A percentile compares a stretch with the other conserved stretches of the same genome.
phyloP scores from a whole-genome alignment of 1,140 invertebrate species.

The Lycorma delicatula region DNA sequence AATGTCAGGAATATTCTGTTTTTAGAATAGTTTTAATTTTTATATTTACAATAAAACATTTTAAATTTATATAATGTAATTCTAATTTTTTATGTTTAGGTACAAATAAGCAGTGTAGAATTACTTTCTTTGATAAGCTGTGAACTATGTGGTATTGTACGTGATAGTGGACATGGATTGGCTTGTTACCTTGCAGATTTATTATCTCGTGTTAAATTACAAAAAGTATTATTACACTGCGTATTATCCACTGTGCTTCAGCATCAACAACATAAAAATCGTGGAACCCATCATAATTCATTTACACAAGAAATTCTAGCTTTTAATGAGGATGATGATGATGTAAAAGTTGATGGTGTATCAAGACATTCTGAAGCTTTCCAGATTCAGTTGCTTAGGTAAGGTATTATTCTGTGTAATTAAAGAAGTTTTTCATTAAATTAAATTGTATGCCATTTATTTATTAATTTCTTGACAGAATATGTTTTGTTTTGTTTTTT shows the following conservation, averaged over 20 bases:
- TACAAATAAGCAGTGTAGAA: constrained; percentile 68
- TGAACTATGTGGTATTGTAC: constrained; percentile 72
- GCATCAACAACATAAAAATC: constrained; percentile 36
- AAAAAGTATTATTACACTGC: constrained; percentile 81
- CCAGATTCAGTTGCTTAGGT: constrained; percentile 64
- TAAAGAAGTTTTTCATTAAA: too few relatives aligned
- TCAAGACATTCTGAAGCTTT: constrained; percentile 63
- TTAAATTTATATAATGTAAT: too few relatives aligned
- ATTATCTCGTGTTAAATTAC: constrained; percentile 73
- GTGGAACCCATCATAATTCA: constrained; percentile 42
- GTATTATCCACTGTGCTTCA: constrained; percentile 67
- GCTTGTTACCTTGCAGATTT: constrained; percentile 76
- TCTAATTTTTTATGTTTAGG: too few relatives aligned
- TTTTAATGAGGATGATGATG: constrained; percentile 57
- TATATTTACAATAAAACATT: too few relatives aligned
- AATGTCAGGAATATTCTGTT: too few relatives aligned
- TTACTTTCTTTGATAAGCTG: constrained; percentile 67
- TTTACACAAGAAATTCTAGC: constrained; percentile 76
- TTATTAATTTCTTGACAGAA: too few relatives aligned
- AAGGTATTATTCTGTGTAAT: not conserved
- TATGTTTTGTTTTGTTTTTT: not conserved
- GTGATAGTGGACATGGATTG: constrained; percentile 70
- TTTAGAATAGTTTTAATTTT: too few relatives aligned
- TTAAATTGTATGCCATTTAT: too few relatives aligned
- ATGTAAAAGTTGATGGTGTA: constrained; percentile 47